Conservation (phyloP, 2,888 invertebrate genomes). For the Ametastegia equiseti region DNA sequence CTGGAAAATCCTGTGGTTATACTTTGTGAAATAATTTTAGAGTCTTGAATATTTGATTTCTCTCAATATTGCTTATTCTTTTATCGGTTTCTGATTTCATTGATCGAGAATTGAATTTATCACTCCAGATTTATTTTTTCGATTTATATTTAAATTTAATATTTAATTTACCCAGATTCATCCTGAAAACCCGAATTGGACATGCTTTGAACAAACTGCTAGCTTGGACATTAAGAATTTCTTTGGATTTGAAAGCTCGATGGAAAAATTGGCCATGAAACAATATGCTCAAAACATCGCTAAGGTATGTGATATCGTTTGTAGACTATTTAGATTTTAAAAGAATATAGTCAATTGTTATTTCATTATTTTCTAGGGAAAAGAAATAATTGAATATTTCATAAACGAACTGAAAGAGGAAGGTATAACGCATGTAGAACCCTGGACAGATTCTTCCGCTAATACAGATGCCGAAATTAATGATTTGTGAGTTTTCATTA, state of each 20-base stretch:
- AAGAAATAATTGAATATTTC: slow-evolving; percentile 95
- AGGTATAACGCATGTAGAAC: slow-evolving; percentile 83
- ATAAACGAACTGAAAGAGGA: slow-evolving; percentile 87
- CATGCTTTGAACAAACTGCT: slow-evolving; percentile 96
- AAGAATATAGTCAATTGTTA: not conserved
- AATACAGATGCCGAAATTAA: slow-evolving; percentile 58
- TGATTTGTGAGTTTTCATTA: slow-evolving; percentile 34
- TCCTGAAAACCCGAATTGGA: slow-evolving; percentile 96
- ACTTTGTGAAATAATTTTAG: too few relatives aligned
- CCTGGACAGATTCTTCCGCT: slow-evolving; percentile 77
- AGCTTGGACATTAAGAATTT: slow-evolving; percentile 95
- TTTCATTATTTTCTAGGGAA: slow-evolving; percentile 81
- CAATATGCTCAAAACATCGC: slow-evolving; percentile 93
- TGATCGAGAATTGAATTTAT: too few relatives aligned
- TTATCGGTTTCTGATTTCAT: too few relatives aligned
- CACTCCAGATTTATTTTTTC: too few relatives aligned
- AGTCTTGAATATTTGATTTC: too few relatives aligned
- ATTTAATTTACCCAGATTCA: slow-evolving; percentile 82
- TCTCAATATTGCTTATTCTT: too few relatives aligned
- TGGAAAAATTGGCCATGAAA: slow-evolving; percentile 97
- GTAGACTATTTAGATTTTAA: not conserved
- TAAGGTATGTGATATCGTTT: slow-evolving; percentile 75
- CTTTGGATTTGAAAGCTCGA: slow-evolving; percentile 95
- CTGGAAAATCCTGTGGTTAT: too few relatives aligned
- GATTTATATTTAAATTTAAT: slow-evolving; percentile 36